Evolutionary conservation across 2,797 vertebrate species (phyloP).

Genomic region (Brotula barbata): DNA sequence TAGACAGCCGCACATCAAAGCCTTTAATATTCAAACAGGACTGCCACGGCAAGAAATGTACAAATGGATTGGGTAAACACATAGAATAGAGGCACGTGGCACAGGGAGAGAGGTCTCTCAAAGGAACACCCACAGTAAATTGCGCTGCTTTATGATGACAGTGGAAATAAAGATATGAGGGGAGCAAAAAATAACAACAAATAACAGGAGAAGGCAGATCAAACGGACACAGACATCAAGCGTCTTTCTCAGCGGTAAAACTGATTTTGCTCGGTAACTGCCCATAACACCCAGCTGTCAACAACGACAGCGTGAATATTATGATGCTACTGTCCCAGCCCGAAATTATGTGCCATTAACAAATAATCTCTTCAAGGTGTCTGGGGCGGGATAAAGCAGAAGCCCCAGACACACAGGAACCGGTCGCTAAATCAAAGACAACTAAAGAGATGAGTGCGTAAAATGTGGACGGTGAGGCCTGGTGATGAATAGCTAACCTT

Average conservation of each 20-base stretch:
- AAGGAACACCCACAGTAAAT: conserved; percentile 22
- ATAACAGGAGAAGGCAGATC: conserved; percentile 14
- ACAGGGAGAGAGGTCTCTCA: conserved; percentile 4
- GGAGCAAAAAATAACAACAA: conserved; percentile 5
- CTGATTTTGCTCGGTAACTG: conserved; percentile 10
- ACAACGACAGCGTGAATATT: conserved; percentile 21
- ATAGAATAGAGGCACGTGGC: conserved; percentile 24
- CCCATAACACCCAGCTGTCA: conserved; percentile 26
- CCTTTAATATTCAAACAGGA: conserved; percentile 58
- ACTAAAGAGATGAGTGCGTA: conserved; percentile 21
- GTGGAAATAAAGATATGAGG: conserved; percentile 7
- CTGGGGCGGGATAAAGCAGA: conserved; percentile 29
- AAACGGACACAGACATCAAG: conserved; percentile 11
- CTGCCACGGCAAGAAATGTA: conserved; percentile 49
- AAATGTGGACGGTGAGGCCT: conserved; percentile 26
- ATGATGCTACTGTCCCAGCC: conserved; percentile 7
- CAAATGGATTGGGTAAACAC: conserved; percentile 64
- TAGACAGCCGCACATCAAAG: conserved; percentile 71
- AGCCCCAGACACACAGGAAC: conserved; percentile 14
- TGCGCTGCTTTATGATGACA: conserved; percentile 14
- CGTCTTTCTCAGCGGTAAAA: conserved; percentile 15
- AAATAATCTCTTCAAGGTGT: conserved; percentile 23
- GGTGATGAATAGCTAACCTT: conserved; percentile 58
- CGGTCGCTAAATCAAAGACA: conserved; percentile 9
- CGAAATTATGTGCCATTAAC: conserved; percentile 15